Evolutionary conservation across 2,888 invertebrate species (phyloP), one percentile per base, ranked within the genome.

Genomic region (Tubulanus polymorphus): DNA sequence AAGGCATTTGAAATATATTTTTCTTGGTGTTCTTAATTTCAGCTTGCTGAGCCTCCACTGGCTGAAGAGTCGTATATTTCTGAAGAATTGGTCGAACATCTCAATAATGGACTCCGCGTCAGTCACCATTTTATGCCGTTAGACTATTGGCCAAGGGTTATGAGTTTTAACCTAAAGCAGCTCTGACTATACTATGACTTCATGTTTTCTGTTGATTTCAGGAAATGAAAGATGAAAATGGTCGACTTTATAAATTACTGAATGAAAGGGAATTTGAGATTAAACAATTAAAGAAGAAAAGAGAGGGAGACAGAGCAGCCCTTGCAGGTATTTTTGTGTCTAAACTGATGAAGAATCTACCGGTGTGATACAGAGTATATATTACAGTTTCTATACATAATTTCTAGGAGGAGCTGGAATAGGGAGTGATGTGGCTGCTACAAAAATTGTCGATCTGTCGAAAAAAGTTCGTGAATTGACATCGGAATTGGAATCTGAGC

Each of bases 171-270:
- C 6, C 50, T 18, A 8, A 20, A 10, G 6, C 8, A 20, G 10
- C 6, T 6, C 6, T 50, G 15, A 45, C 20, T 52, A 26, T 12
- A 52, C 6, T 52, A 28, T 51, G 10, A 18, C 15, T 23, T 12
- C 37, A 3, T n/a, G 15, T 49, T 26, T 50, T 12, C 32, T 50
- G 37, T 54, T 45, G 51, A 46, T 56, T 47, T 3, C 59, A 74
- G 74, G 71, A 72, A 60, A 61, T 77, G 41, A 76, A 75, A 59
- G 79, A 79, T 71, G 79, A 79, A 62, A 79, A 76, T 67, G 76
- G 77, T 1, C 61, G 79, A n/a, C 64, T 78, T 6, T 74, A 73
- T 61, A 76, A 76, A 56, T 62, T 79, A 37, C 63, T 79, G 8
- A 73, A 71, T 64, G 79, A 79, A 57, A 71, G 70, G 63, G 78